Conservation (phyloP, 2,888 invertebrate species). For the Hofmannophila pseudospretella region DNA sequence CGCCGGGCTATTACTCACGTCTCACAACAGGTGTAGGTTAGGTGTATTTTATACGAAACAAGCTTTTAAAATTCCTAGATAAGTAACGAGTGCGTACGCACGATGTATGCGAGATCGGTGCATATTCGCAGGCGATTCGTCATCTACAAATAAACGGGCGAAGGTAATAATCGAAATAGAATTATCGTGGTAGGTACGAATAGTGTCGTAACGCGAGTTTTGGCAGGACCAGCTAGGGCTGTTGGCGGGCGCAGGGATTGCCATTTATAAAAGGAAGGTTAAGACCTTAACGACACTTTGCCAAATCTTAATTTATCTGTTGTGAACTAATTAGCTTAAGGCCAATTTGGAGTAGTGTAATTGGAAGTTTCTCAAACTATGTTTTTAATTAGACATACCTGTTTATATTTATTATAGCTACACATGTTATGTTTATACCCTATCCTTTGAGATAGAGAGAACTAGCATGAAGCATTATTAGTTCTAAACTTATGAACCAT, state of each 20-base stretch:
- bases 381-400: too few species aligned
- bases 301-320: neutral
- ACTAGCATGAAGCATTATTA: too few species aligned
- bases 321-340: neutral
- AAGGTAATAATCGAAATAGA: slow-evolving; percentile 78
- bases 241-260: slow-evolving; percentile 11
- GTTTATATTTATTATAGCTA: too few species aligned
- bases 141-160: slow-evolving; percentile 72
- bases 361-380: too few species aligned
- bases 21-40: slow-evolving; percentile 25
- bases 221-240: slow-evolving; percentile 43
- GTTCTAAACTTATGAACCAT: too few species aligned
- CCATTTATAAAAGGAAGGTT: slow-evolving; percentile 12
- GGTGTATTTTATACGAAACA: slow-evolving; percentile 31
- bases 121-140: slow-evolving; percentile 60
- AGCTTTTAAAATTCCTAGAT: slow-evolving; percentile 75
- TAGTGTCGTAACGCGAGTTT: slow-evolving; percentile 63
- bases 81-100: slow-evolving; percentile 55
- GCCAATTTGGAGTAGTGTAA: neutral
- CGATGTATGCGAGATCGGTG: slow-evolving; percentile 32
- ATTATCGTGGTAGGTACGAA: slow-evolving; percentile 62
- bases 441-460: too few species aligned
- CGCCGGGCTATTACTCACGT: too few species aligned
- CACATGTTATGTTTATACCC: too few species aligned
- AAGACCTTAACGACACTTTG: slow-evolving; percentile 1